Evolutionary conservation across 2,113 vertebrate genomes (phyloP), one percentile per base, ranked within the genome.

Genomic region (Ondatra zibethicus): DNA sequence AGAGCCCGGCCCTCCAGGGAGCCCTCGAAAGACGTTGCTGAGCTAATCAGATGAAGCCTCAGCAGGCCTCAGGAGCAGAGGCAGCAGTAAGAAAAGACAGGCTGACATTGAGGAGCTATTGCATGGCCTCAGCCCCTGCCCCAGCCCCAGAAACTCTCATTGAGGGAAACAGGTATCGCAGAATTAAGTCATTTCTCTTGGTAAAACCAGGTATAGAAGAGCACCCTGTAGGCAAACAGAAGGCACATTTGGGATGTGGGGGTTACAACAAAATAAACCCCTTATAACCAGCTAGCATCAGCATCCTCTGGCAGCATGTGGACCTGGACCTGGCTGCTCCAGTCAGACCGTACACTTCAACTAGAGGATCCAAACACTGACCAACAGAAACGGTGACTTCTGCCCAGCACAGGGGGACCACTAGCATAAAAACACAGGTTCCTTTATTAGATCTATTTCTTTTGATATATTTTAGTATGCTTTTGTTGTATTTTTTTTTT

Each of bases 1-100:
- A 6, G 17, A 91, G 91, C 96, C 52, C 75, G 50, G 65, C 73
- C 97, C 98, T 95, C 94, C 27, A 52, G 89, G 97, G 98, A 98
- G 29, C 29, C 42, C 65, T 72, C 86, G 81, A 91, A 94, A 94
- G 96, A 94, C n/a, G 97, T 97, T 98, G 97, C 98, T 98, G 98
- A 98, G 98, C 93, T 92, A 50, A 25, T 89, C 45, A 92, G 89
- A 85, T 66, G 85, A 96, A 92, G 95, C 95, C 96, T 86, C 87
- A 89, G 92, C 23, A 52, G 93, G 88, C 98, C 36, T 3, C 0
- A 19, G 97, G 95, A 98, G 98, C 61, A 68, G 12, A 95, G 70
- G 95, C 82, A 94, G 92, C 72, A n/a, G 50, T 19, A 1, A 33
- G 33, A 58, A 96, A 96, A 87, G 65, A 81, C 87, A 55, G 82